A percentile compares a stretch with the other conserved stretches of the same genome.
Conservation (phyloP, 2,113 vertebrate species). For the Gila orcuttii region DNA sequence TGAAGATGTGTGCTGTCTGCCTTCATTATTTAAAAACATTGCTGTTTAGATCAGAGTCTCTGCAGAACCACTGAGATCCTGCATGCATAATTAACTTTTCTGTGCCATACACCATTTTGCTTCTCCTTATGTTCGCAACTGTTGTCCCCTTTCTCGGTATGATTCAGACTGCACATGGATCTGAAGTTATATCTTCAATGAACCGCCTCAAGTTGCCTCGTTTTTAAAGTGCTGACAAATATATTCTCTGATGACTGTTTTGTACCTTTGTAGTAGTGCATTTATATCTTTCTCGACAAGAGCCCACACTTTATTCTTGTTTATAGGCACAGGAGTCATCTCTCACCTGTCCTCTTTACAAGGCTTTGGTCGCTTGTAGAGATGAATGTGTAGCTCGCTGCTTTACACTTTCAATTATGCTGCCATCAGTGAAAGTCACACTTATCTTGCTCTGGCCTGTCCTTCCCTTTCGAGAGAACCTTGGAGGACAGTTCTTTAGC, state of each 20-base stretch:
- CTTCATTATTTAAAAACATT: slow-evolving; percentile 60
- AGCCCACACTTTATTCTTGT: slow-evolving; percentile 26
- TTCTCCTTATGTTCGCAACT: slow-evolving; percentile 1
- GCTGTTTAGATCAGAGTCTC: slow-evolving; percentile 39
- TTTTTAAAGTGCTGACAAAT: not conserved
- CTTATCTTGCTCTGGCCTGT: slow-evolving; percentile 37
- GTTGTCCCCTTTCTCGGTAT: not conserved
- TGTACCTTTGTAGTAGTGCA: slow-evolving; percentile 27
- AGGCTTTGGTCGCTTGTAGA: not conserved
- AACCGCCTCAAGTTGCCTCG: not conserved
- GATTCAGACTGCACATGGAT: not conserved
- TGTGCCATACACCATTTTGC: not conserved
- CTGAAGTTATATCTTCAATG: not conserved
- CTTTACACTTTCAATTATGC: slow-evolving; percentile 36
- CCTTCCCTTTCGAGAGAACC: slow-evolving; percentile 35
- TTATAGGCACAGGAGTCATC: slow-evolving; percentile 11
- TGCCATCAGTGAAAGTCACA: slow-evolving; percentile 40
- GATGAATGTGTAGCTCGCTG: not conserved
- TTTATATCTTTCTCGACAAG: slow-evolving; percentile 22
- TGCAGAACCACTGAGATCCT: slow-evolving; percentile 27
- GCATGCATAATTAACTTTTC: slow-evolving; percentile 27
- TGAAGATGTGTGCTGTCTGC: slow-evolving; percentile 45
- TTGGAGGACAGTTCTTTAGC: slow-evolving; percentile 42
- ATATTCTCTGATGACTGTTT: not conserved
- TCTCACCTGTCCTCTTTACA: slow-evolving; percentile 1